Conservation (phyloP, 1,140 invertebrate genomes). For the Saccostrea cuccullata region DNA sequence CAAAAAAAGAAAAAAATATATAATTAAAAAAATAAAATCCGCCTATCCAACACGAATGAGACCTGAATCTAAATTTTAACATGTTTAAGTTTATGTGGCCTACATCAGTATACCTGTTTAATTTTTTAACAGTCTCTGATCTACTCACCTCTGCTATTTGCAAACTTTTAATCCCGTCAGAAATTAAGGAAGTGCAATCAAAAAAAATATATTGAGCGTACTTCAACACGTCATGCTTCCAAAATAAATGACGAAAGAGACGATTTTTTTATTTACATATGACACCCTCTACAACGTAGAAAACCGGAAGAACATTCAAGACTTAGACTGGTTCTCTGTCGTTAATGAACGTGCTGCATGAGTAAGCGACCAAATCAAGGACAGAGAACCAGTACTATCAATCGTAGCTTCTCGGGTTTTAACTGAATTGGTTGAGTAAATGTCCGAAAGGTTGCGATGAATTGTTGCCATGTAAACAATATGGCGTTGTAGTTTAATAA, state of each 20-base stretch:
- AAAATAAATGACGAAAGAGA: constrained; percentile 11
- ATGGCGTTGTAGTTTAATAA: not conserved
- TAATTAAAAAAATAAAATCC: too few species aligned
- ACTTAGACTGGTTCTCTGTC: not conserved
- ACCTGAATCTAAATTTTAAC: too few species aligned
- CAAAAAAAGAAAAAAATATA: too few species aligned
- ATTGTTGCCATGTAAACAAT: not conserved
- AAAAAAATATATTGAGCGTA: not conserved
- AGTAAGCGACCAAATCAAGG: not conserved
- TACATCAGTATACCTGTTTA: too few species aligned
- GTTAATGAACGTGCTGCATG: not conserved
- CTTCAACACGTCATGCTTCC: constrained; percentile 19
- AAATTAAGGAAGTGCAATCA: not conserved
- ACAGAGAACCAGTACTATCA: too few species aligned
- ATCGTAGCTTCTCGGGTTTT: too few species aligned
- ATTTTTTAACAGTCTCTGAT: too few species aligned
- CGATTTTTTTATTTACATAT: not conserved
- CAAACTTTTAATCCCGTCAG: too few species aligned
- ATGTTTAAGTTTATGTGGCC: too few species aligned
- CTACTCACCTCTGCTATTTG: too few species aligned
- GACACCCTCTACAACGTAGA: not conserved
- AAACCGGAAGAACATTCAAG: not conserved
- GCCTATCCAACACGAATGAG: too few species aligned
- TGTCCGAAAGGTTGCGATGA: not conserved
- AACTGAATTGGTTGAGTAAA: not conserved